Percentiles rank a stretch among this genome's conserved stretches.
These are phyloP conservation scores for Lacerta agilis DNA, from an alignment of 2,797 vertebrate genomes.

Conservation along the genomic window DNA sequence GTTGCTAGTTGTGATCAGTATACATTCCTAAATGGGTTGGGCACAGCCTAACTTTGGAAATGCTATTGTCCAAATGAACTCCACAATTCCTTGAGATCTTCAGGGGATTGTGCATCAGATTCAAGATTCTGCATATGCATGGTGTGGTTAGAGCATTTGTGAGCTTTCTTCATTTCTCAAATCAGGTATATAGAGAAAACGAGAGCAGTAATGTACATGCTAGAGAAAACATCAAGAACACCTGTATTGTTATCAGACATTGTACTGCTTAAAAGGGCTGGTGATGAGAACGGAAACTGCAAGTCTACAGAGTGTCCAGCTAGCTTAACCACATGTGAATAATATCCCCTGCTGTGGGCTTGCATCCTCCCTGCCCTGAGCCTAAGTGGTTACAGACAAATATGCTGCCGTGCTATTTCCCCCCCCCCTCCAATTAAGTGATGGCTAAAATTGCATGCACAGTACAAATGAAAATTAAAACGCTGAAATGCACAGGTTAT, in stretches of 20 bases:
- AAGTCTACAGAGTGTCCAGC: neutral
- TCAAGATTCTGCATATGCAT: neutral
- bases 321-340: conserved; percentile 3
- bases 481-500: neutral
- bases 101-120: neutral
- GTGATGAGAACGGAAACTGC: conserved; percentile 15
- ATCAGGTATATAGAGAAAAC: neutral
- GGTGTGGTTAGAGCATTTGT: no score
- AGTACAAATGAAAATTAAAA: neutral
- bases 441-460: neutral
- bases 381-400: accelerated
- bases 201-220: neutral
- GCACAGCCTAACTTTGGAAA: neutral
- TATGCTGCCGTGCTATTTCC: neutral
- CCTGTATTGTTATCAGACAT: neutral
- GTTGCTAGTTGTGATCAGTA: no score
- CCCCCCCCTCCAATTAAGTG: neutral
- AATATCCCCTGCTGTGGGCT: neutral
- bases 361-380: neutral
- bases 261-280: neutral
- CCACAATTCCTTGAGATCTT: neutral
- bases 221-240: neutral
- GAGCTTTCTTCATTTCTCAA: neutral
- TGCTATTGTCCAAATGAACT: neutral
- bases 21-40: neutral